Base-by-base conservation (phyloP, 2,113 vertebrate genomes). In the Menidia beryllina region DNA sequence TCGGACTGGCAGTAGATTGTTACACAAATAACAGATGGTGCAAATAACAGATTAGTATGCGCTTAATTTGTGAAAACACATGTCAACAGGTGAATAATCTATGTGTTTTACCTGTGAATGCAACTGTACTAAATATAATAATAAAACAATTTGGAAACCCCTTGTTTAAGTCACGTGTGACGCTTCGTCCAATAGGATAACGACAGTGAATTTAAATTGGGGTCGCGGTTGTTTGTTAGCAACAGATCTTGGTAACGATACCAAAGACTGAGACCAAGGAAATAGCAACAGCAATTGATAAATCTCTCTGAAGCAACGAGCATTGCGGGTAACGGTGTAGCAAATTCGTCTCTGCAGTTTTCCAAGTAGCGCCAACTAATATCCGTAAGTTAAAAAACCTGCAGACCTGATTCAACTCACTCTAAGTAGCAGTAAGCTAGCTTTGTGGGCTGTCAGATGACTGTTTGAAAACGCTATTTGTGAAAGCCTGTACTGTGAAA, bases 151-250 rank as follows among this genome's bases (percentile, higher is more conserved):
- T 53, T 1, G 5, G 5, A 56, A 26, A n/a, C 68, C 75, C 70
- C 80, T 78, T 55, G 34, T 45, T 39, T 1, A 14, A 9, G 34
- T 50, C 65, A 12, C 7, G 5, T 68, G 53, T 12, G 13, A 0
- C 8, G 3, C 20, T 20, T 10, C 19, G 63, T 71, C 86, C 87
- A 91, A 90, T 92, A 48, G 63, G 20, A 60, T 0, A 26, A 24
- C 25, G 45, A 48, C 62, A 26, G 23, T 7, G n/a, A 23, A 59
- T 92, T 92, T 88, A 89, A 92, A 91, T 82, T 67, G 12, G 43
- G 72, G 21, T 45, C 61, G 86, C 77, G 57, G 17, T 2, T 0
- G 1, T 3, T 9, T 0, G 0, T 0, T 1, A 30, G 26, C 58
- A 0, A 14, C 0, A 0, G 0, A 5, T 24, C 52, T 60, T 54